These are phyloP conservation scores for Cossypha niveicapilla DNA, from an alignment of 2,797 vertebrate genomes.

Conservation along the genomic window DNA sequence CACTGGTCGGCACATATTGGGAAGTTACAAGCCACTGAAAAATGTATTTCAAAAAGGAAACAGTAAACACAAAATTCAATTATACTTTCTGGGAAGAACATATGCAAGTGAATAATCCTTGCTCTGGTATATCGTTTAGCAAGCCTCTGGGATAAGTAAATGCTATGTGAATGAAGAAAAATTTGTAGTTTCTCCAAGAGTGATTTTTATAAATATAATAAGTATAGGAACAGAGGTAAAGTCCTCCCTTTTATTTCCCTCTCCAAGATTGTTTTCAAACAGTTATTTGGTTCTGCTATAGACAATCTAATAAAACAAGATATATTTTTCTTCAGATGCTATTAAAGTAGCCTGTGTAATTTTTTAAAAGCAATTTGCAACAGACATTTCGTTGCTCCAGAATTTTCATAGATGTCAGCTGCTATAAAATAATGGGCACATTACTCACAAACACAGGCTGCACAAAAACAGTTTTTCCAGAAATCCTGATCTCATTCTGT, in stretches of 20 bases:
- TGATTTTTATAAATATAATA: not conserved
- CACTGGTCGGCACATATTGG: not conserved
- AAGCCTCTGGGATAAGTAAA: not conserved
- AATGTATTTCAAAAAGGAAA: not conserved
- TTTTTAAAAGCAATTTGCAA: slow-evolving; percentile 41
- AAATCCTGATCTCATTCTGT: not conserved
- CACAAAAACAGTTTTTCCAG: not conserved
- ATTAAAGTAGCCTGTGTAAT: slow-evolving; percentile 8
- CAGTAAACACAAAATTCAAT: not conserved
- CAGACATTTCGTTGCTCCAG: not conserved
- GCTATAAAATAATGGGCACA: not conserved
- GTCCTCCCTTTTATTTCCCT: not conserved
- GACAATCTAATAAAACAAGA: slow-evolving; percentile 16
- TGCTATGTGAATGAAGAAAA: not conserved
- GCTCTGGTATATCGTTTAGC: not conserved
- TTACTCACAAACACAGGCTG: not conserved
- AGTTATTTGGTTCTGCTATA: not conserved
- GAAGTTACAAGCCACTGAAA: not conserved
- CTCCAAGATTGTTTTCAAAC: not conserved
- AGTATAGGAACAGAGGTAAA: not conserved
- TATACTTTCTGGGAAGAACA: not conserved
- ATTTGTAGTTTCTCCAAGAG: not conserved
- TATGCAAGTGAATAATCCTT: not conserved
- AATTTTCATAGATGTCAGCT: slow-evolving; percentile 15
- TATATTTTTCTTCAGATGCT: not conserved